Conservation (phyloP, 2,888 invertebrate species). For the Neria commutata region DNA sequence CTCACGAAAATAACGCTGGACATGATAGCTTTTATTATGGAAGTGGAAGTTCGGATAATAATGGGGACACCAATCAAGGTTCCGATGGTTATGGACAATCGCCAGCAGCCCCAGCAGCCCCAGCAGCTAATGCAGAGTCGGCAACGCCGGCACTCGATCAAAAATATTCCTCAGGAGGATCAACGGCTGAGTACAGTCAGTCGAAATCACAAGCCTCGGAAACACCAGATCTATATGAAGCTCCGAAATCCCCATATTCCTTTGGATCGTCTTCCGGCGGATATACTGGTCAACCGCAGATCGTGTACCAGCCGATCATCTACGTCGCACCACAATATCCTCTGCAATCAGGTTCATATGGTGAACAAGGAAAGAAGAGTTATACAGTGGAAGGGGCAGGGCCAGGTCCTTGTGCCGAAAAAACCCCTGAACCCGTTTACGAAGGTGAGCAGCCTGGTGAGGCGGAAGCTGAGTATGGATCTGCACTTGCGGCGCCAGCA, state of each 20-base stretch:
- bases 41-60: neutral
- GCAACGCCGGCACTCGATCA: neutral
- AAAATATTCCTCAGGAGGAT: neutral
- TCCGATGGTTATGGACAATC: neutral
- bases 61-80: neutral
- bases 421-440: neutral
- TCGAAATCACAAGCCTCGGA: too few species aligned
- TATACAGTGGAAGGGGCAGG: neutral
- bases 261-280: neutral
- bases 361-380: constrained; percentile 2
- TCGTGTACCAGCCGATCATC: constrained; percentile 52
- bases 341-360: constrained; percentile 9
- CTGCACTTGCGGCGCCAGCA: neutral
- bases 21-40: neutral
- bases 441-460: neutral
- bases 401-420: neutral
- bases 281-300: constrained; percentile 32
- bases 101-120: too few species aligned
- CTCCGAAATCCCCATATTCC: neutral
- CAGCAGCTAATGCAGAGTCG: too few species aligned
- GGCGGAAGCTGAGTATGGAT: neutral
- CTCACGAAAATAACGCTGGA: neutral
- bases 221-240: too few species aligned
- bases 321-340: constrained; percentile 40
- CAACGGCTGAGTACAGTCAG: too few species aligned